Evolutionary conservation across 2,888 invertebrate species (phyloP).

Genomic region (Lithosia quadra): DNA sequence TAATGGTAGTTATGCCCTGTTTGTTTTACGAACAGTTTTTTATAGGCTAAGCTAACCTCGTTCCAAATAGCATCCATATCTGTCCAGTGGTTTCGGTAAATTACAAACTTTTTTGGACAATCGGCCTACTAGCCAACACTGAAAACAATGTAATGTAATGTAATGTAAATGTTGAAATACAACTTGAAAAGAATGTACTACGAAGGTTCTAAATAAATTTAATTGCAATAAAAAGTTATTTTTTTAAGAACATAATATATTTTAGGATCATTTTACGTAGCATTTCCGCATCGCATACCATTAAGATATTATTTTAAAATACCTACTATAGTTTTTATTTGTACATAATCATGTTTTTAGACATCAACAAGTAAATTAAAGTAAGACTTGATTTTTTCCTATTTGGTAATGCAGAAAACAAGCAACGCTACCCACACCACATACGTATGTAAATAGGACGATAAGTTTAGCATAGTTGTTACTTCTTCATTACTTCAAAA

Average conservation of each 20-base stretch:
- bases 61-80: neutral
- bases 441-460: neutral
- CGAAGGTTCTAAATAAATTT: no score
- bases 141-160: no score
- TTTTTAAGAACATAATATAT: neutral
- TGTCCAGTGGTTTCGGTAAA: neutral
- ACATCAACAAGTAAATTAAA: slow-evolving; percentile 13
- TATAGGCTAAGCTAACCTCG: no score
- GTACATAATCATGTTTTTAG: neutral
- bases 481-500: slow-evolving; percentile 3
- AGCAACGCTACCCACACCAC: neutral
- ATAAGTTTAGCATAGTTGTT: slow-evolving; percentile 10
- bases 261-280: neutral
- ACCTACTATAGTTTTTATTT: neutral
- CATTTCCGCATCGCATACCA: neutral
- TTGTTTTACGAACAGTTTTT: no score
- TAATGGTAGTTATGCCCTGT: neutral
- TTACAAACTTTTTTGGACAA: neutral
- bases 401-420: slow-evolving; percentile 3
- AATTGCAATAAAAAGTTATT: no score
- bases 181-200: no score
- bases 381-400: slow-evolving; percentile 11
- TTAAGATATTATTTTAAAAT: neutral
- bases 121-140: no score
- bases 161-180: no score